Base-by-base conservation (phyloP, 2,888 invertebrate species). In the Hedya salicella region DNA sequence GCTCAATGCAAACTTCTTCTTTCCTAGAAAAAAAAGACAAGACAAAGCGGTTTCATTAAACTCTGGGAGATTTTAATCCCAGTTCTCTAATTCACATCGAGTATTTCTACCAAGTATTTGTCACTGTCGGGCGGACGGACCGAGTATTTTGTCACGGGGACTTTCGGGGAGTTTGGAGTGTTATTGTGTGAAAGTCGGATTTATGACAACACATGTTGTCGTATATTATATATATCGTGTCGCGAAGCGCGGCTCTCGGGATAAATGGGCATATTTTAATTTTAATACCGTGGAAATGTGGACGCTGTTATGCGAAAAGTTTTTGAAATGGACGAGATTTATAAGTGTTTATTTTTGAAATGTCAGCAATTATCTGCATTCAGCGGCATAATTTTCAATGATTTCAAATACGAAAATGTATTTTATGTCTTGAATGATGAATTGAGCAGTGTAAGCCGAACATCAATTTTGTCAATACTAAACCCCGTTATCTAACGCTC, bases 81-180 rank as follows among this genome's bases (percentile, higher is more conserved):
- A 11, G 32, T 57, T 17, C 16, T n/a, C 48, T 21, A 19, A 52
- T 52, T 39, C 21, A 30, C 56, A 44, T 32, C 25, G 56, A 57
- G 56, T 57, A 57, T 57, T 44, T 19, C 6, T 30, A 57, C 61
- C 53, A 3, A 57, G 64, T 64, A 64, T 57, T 64, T 64, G 42
- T 64, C 57, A 59, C 32, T 36, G 57, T 44, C 40, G 11, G 32
- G 11, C 32, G 11, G 9, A 32, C 57, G 50, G 50, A 59, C 32
- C 64, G 32, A 42, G 56, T 64, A 57, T 64, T n/a, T 64, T 50
- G 50, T 64, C 64, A 64, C 50, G 9, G 57, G n/a, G 64, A 64
- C 11, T 57, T 40, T 54, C 21, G 39, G 39, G 16, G 57, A 49
- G 14, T 62, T 40, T 61, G 25, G 9, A 44, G 57, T 39, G 46